Base-by-base conservation (phyloP, 2,797 vertebrate species). In the Gymnoscopelus braueri region DNA sequence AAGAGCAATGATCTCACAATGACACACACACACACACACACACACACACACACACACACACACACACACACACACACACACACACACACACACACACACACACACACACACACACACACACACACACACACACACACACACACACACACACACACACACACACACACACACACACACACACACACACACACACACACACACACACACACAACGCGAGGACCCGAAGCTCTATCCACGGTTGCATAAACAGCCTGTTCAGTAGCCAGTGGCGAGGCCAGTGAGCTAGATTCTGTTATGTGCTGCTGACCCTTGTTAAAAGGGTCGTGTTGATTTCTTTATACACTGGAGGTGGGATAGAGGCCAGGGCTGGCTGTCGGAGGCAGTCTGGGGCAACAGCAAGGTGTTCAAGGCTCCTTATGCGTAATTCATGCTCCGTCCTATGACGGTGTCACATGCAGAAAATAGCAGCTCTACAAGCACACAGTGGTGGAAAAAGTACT, bases 1-100 rank as follows among this genome's bases (percentile, higher is more conserved):
- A 75, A 61, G 75, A 78, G 67, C 58, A 68, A 77, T 69, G 65
- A 66, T 32, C 49, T 69, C 15, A 59, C 15, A 69, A 47, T 65
- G 62, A 65, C 61, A 39, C 8, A 6, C 35, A 39, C 35, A 5
- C 35, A 5, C 35, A 35, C 35, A 35, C 35, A 3, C 35, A 1
- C 35, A 5, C 26, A 2, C 26, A 3, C 2, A 5, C 29, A 9
- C 39, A 35, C 39, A 9, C 39, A 44, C 39, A 9, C 39, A 44
- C 39, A 8, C 39, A 63, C 67, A 65, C 60, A 55, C 8, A 12
- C 53, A 55, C 6, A 26, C 24, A 15, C 23, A 26, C 19, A 24
- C 53, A 71, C 23, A 65, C 19, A 58, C 44, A 67, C 35, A 63
- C 15, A 59, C 11, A n/a, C 44, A 54, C 66, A 66, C 50, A 24